Percentiles rank a stretch among this genome's conserved stretches.
These are phyloP conservation scores for Musca domestica DNA, from an alignment of 1,140 invertebrate genomes.

Conservation along the genomic window DNA sequence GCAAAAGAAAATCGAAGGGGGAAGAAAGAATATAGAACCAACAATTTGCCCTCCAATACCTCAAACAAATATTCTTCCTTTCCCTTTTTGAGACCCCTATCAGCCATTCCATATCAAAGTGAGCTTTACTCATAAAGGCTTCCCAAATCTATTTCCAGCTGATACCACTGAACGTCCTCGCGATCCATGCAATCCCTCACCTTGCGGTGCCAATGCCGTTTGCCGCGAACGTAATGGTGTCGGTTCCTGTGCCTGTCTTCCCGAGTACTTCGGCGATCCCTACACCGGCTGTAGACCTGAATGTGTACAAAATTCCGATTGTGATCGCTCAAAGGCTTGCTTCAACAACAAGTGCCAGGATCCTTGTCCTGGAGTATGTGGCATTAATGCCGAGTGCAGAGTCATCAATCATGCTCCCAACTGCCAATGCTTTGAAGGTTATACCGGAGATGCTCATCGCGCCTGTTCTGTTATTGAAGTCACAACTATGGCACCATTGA, in stretches of 20 bases:
- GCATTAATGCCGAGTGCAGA: slow-evolving; percentile 64
- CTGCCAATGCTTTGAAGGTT: slow-evolving; percentile 72
- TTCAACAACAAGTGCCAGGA: slow-evolving; percentile 69
- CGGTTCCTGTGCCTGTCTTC: slow-evolving; percentile 72
- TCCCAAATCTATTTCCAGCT: slow-evolving; percentile 29
- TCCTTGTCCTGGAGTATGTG: slow-evolving; percentile 70
- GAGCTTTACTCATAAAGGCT: background rate
- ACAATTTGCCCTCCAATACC: background rate
- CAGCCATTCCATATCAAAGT: background rate
- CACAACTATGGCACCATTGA: slow-evolving; percentile 49
- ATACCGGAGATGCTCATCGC: slow-evolving; percentile 69
- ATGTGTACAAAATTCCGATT: slow-evolving; percentile 70
- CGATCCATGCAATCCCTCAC: slow-evolving; percentile 71
- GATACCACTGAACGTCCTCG: slow-evolving; percentile 52
- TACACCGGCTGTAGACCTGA: slow-evolving; percentile 71
- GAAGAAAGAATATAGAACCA: background rate
- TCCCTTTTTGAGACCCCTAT: background rate
- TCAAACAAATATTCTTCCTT: background rate
- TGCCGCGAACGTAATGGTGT: slow-evolving; percentile 73
- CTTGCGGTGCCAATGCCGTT: slow-evolving; percentile 76
- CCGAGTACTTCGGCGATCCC: slow-evolving; percentile 74
- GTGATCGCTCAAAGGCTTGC: slow-evolving; percentile 66
- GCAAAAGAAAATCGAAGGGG: background rate
- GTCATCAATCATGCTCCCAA: slow-evolving; percentile 73
- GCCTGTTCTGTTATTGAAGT: slow-evolving; percentile 42